Conservation (phyloP, 2,888 invertebrate species). For the Stenodera caucasica region DNA sequence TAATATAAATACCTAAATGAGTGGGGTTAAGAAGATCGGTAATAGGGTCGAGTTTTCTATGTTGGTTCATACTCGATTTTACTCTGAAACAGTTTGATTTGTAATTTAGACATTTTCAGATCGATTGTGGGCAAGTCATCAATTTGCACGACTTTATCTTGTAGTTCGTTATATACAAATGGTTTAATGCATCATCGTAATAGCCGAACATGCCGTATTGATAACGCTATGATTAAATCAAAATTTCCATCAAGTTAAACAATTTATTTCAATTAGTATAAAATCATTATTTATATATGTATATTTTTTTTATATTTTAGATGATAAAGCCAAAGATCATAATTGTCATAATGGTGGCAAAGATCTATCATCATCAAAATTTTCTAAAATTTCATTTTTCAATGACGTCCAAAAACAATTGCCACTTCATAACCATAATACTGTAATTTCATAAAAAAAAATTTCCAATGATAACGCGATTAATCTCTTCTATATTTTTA, state of each 20-base stretch:
- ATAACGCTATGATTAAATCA: constrained; percentile 38
- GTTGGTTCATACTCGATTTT: too few species aligned
- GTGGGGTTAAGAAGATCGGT: too few species aligned
- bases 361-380: constrained; percentile 28
- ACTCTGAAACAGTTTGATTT: too few species aligned
- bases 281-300: neutral
- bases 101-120: constrained; percentile 40
- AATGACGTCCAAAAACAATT: neutral
- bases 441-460: neutral
- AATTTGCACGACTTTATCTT: constrained; percentile 55
- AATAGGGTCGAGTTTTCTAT: too few species aligned
- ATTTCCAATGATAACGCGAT: neutral
- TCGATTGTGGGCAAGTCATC: constrained; percentile 52
- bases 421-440: neutral
- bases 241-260: constrained; percentile 33
- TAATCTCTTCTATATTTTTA: neutral
- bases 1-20: too few species aligned
- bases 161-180: constrained; percentile 53
- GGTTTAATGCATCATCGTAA: constrained; percentile 46
- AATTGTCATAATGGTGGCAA: constrained; percentile 34
- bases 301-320: constrained; percentile 17
- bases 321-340: constrained; percentile 40
- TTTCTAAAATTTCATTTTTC: neutral
- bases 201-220: constrained; percentile 43
- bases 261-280: neutral